These are phyloP conservation scores for Poicephalus meyeri DNA, from an alignment of 2,113 vertebrate genomes.

Conservation along the genomic window DNA sequence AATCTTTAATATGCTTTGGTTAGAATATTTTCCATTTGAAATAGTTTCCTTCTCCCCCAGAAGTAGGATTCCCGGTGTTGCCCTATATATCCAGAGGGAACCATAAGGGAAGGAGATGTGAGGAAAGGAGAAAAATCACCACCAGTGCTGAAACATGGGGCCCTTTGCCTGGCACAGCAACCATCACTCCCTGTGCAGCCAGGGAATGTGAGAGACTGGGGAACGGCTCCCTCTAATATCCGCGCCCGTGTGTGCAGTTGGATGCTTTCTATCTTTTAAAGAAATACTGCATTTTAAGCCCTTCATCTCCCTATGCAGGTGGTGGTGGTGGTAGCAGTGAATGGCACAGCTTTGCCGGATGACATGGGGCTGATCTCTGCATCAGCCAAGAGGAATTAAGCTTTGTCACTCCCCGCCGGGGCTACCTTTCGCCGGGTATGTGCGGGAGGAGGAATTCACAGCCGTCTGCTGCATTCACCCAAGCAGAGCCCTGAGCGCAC, in stretches of 20 bases:
- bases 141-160: neutral
- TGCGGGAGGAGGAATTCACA: slow-evolving; percentile 79
- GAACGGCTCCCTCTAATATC: slow-evolving; percentile 19
- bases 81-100: neutral
- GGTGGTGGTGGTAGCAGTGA: slow-evolving; percentile 59
- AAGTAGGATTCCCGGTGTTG: neutral
- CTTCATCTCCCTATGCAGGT: slow-evolving; percentile 55
- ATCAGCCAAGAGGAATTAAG: slow-evolving; percentile 82
- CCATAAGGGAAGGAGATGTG: neutral
- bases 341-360: slow-evolving; percentile 74
- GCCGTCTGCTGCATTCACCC: slow-evolving; percentile 77
- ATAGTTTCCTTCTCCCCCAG: neutral
- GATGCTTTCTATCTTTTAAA: slow-evolving; percentile 66
- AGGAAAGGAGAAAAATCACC: neutral
- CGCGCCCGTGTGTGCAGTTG: neutral
- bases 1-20: neutral
- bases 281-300: slow-evolving; percentile 63
- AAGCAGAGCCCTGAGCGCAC: slow-evolving; percentile 74
- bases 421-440: slow-evolving; percentile 78
- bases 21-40: neutral
- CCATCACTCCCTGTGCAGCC: neutral
- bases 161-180: slow-evolving; percentile 54
- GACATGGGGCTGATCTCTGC: slow-evolving; percentile 78
- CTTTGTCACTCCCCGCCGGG: slow-evolving; percentile 79
- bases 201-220: neutral